These are phyloP conservation scores for Hippocampus zosterae DNA, from an alignment of 2,113 vertebrate species.

Conservation along the genomic window DNA sequence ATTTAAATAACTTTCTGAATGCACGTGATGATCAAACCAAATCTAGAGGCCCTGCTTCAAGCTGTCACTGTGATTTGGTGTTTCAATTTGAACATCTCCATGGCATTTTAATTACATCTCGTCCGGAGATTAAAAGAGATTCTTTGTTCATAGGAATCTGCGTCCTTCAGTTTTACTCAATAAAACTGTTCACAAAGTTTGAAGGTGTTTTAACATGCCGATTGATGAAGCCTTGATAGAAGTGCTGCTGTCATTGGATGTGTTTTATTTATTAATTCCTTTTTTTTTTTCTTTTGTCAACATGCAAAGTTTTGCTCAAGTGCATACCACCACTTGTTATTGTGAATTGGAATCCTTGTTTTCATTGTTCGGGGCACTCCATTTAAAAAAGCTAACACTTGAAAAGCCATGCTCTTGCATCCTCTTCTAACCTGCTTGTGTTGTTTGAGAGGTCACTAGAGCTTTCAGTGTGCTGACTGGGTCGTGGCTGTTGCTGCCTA, in stretches of 20 bases:
- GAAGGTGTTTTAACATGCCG: constrained; percentile 29
- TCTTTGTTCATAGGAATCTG: constrained; percentile 7
- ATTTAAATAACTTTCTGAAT: constrained; percentile 9
- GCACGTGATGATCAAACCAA: neutral
- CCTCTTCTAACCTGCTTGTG: constrained; percentile 52
- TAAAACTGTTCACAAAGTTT: constrained; percentile 41
- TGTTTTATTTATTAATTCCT: neutral
- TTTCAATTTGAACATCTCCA: neutral
- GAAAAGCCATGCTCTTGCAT: constrained; percentile 32
- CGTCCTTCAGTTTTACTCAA: constrained; percentile 42
- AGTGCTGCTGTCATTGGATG: constrained; percentile 13
- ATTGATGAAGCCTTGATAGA: constrained; percentile 43
- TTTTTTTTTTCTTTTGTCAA: constrained; percentile 28
- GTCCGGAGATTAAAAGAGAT: constrained; percentile 7
- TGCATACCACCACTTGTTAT: constrained; percentile 46
- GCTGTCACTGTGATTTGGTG: neutral
- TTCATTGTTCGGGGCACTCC: constrained; percentile 46
- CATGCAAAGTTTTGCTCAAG: constrained; percentile 43
- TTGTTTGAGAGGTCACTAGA: constrained; percentile 47
- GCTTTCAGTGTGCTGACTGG: constrained; percentile 63
- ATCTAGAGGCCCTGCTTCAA: constrained; percentile 7
- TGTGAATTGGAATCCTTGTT: constrained; percentile 45
- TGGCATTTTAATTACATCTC: constrained; percentile 7
- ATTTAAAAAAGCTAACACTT: constrained; percentile 29
- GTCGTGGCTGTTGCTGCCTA: constrained; percentile 51